Base-by-base conservation (phyloP, 2,888 invertebrate species). In the Cistogaster globosa region DNA sequence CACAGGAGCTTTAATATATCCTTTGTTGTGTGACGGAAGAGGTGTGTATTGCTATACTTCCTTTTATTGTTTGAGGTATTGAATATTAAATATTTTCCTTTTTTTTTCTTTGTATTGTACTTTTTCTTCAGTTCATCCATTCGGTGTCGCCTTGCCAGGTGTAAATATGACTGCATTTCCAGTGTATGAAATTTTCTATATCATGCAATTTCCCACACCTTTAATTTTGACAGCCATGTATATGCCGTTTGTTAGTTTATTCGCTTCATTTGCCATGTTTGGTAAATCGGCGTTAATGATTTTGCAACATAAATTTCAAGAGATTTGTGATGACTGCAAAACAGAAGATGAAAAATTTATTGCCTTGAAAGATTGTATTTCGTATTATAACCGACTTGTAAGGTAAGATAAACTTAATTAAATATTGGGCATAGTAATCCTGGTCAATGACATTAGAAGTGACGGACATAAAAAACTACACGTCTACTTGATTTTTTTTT, bases 201-300 rank as follows among this genome's bases (percentile, higher is more conserved):
- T 90, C 11, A 55, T 89, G 58, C 89, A 92, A 84, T 26, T 90
- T 12, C 87, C 90, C 18, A 86, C 87, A 2, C 89, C 90, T 14
- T 20, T 91, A 4, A 60, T 89, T 7, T 84, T 91, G 7, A 87
- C 88, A 1, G 81, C 87, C 69, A 87, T 91, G 90, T 92, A 91
- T 42, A 90, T 91, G 90, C 90, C 91, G 6, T 92, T 91, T 79
- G 90, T 89, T 9, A 91, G 88, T 78, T 84, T 92, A 5, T 92
- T 92, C 78, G 91, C 89, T 12, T 88, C 91, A 2, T 90, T 89
- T 72, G 89, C 91, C 2, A 89, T 91, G 87, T 92, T 92, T 72
- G 91, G 89, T 32, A 89, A 88, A 45, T 88, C 89, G 9, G 86
- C 89, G 75, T 86, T 92, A 5, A 88, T 88, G 79, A 89, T 90